These are phyloP conservation scores for Micronycteris hirsuta DNA, from an alignment of 2,113 vertebrate genomes.

Conservation along the genomic window DNA sequence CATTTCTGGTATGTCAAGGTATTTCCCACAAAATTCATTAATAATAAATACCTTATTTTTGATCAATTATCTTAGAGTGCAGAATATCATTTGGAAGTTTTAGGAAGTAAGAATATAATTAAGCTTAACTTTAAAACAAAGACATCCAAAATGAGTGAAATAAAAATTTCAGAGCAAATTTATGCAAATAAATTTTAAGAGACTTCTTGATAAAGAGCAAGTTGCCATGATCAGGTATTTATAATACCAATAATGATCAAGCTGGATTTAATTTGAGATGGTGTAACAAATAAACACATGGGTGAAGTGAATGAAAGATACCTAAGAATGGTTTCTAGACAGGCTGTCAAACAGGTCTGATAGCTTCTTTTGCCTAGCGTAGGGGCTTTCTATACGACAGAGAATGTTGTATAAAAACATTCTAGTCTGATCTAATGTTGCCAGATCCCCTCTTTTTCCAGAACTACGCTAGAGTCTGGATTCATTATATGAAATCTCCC, in stretches of 20 bases:
- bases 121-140: not conserved
- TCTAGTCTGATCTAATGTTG: too few species aligned
- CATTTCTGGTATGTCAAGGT: not conserved
- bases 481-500: not conserved
- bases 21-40: not conserved
- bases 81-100: not conserved
- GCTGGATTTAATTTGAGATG: not conserved
- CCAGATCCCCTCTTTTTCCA: not conserved
- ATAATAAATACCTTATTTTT: conserved; percentile 23
- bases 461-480: not conserved
- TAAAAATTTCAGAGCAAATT: not conserved
- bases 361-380: not conserved
- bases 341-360: not conserved
- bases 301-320: not conserved
- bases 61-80: not conserved
- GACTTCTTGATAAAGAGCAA: not conserved
- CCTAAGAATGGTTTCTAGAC: not conserved
- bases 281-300: not conserved
- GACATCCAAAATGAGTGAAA: not conserved
- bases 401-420: too few species aligned
- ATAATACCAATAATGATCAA: not conserved
- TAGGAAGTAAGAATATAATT: conserved; percentile 30
- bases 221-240: not conserved
- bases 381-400: not conserved
- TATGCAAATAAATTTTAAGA: not conserved